Evolutionary conservation across 2,113 vertebrate genomes (phyloP), one percentile per base, ranked within the genome.

Genomic region (Electrona antarctica): DNA sequence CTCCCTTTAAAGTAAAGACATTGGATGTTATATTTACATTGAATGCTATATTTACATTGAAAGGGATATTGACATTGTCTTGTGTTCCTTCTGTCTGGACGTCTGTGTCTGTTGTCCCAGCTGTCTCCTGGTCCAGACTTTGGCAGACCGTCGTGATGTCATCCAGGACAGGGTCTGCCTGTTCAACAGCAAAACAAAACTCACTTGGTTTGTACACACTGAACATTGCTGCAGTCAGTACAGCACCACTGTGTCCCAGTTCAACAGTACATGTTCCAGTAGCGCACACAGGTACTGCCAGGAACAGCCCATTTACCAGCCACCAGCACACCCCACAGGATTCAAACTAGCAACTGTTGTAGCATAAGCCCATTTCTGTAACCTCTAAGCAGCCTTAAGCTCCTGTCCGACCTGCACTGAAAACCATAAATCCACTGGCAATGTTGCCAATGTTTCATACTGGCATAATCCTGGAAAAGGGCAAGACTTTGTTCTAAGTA

Each of bases 141-240:
- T 83, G 72, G 58, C 77, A 88, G 46, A 89, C 72, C 28, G 88
- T 74, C 57, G 10, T 69, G 46, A 91, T 86, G 73, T 91, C 88
- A 6, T 54, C 56, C 29, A 91, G 71, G 11, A 91, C 89, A 0
- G 91, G 86, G 64, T 87, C 80, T 21, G 89, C 91, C 91, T 92
- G 68, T 47, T 28, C 33, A 11, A 66, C 8, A 77, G 8, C 64
- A 69, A 46, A 74, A 7, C 9, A 71, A 67, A 45, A 57, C 15
- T 29, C 51, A 41, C 48, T n/a, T 55, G 5, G 33, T 41, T 41
- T 41, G 33, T 6, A 60, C 10, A 41, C 7, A 59, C 4, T 14
- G 14, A 41, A 69, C 46, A 60, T 29, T 54, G 6, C 14, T 58
- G 33, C 33, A 4, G 21, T 6, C 33, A 41, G 33, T 41, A 41